Conservation (phyloP, 2,888 invertebrate species). For the Choreutis nemorana region DNA sequence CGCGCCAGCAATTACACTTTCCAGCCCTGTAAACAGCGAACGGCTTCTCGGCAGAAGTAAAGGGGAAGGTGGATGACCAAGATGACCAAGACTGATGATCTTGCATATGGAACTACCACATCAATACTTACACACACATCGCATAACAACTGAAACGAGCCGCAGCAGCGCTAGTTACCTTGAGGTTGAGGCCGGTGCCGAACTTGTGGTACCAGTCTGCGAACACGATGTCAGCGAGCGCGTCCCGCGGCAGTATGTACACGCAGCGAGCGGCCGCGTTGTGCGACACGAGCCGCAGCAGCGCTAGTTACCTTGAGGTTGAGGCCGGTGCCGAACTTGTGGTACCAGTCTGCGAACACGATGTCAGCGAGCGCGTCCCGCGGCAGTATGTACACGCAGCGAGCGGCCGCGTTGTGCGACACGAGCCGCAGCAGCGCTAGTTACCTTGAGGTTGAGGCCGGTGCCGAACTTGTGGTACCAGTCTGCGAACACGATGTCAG, state of each 20-base stretch:
- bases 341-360: slow-evolving; percentile 90
- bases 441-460: slow-evolving; percentile 80
- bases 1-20: too few relatives aligned
- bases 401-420: slow-evolving; percentile 74
- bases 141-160: too few relatives aligned
- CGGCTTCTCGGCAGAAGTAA: too few relatives aligned
- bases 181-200: slow-evolving; percentile 78
- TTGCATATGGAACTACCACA: too few relatives aligned
- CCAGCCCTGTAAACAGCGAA: too few relatives aligned
- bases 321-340: slow-evolving; percentile 82
- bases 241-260: slow-evolving; percentile 92
- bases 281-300: slow-evolving; percentile 83
- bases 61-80: too few relatives aligned
- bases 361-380: slow-evolving; percentile 91
- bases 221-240: slow-evolving; percentile 88
- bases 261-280: slow-evolving; percentile 86
- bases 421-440: slow-evolving; percentile 92
- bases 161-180: slow-evolving; percentile 31
- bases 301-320: slow-evolving; percentile 90
- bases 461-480: slow-evolving; percentile 91
- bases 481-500: slow-evolving; percentile 88
- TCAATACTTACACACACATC: too few relatives aligned
- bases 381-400: slow-evolving; percentile 94
- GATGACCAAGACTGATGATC: too few relatives aligned
- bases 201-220: slow-evolving; percentile 94